Evolutionary conservation across 2,888 invertebrate genomes (phyloP), one percentile per base, ranked within the genome.

Genomic region (Steinernema hermaphroditum): DNA sequence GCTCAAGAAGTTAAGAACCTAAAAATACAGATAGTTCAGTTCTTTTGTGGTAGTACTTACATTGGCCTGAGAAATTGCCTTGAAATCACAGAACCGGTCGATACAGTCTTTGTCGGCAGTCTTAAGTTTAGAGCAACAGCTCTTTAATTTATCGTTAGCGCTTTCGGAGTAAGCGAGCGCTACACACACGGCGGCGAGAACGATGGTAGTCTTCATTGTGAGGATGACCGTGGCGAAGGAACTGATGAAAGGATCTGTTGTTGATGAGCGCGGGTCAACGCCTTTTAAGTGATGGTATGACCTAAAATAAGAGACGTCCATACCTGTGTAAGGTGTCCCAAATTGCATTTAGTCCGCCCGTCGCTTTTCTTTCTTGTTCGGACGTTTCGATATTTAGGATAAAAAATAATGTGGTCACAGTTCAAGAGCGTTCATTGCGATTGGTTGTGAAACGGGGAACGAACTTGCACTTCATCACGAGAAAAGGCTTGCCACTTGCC

Each of bases 51-150:
- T 22, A 46, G 24, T 41, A 70, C 75, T 75, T 73, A 83, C 85
- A 73, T 84, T 85, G 32, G 86, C 80, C 73, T 86, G 85, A 22
- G 84, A 80, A 72, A 85, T 84, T 68, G 84, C 82, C 57, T 84
- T 83, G 75, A 85, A 86, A 74, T 86, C 85, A 69, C 85, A 85
- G 80, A 86, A 85, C 22, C 79, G 75, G 19, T 77, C 73, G 68
- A 85, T 81, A 68, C 85, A 85, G n/a, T 83, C 83, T 74, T 81
- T 71, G 74, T 85, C 85, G 68, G 80, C 80, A 6, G 73, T 71
- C 74, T 76, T 80, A 69, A 85, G 75, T 34, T 80, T 78, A 16
- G 76, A 29, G 71, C 85, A 85, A 76, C 85, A 85, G 68, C 78
- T 72, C 76, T 83, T 83, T 70, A 85, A 78, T 75, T 86, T 86